Evolutionary conservation across 2,113 vertebrate species (phyloP).

Genomic region (Dipodomys spectabilis): DNA sequence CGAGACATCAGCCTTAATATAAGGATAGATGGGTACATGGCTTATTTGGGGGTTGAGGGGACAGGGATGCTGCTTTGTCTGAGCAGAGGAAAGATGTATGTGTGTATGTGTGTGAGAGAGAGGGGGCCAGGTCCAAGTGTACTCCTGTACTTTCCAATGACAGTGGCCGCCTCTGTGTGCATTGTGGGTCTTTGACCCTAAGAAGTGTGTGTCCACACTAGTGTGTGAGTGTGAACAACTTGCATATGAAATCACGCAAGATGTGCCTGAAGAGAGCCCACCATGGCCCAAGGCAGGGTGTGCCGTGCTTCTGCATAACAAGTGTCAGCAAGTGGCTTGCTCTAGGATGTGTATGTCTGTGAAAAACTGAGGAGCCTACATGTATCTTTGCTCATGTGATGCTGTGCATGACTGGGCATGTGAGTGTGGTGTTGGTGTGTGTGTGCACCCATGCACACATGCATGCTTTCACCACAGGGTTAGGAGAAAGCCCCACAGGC

Average conservation of each 20-base stretch:
- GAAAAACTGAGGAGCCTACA: neutral
- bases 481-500: slow-evolving; percentile 39
- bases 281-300: neutral
- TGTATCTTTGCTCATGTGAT: slow-evolving; percentile 9
- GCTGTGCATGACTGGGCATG: neutral
- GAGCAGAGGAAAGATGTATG: neutral
- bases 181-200: slow-evolving; percentile 2
- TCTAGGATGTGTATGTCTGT: neutral
- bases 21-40: neutral
- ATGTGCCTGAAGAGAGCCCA: neutral
- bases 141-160: neutral
- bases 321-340: slow-evolving; percentile 46
- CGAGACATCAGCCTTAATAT: neutral
- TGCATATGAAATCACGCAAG: neutral
- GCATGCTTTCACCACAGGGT: neutral
- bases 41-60: neutral
- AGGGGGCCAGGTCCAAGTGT: neutral
- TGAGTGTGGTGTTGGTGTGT: neutral
- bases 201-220: neutral
- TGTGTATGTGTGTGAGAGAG: neutral
- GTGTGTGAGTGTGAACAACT: neutral
- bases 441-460: too few relatives aligned
- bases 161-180: neutral
- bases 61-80: slow-evolving; percentile 74
- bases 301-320: neutral